phyloP scores from a whole-genome alignment of 2,888 invertebrate species.

The Nymphalis c-album region DNA sequence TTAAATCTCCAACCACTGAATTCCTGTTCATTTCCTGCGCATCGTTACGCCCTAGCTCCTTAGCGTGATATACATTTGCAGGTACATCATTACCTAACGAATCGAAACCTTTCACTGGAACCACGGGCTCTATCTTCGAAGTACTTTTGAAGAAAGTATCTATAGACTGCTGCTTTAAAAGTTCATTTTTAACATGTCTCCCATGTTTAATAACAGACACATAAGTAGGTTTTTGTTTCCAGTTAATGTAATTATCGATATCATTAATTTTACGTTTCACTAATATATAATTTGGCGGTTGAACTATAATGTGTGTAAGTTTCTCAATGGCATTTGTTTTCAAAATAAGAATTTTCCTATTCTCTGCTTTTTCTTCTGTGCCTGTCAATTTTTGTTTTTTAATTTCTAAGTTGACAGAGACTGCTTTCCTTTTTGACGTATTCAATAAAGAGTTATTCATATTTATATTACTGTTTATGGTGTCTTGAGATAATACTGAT shows the following conservation, averaged over 20 bases:
- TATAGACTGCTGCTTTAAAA: slow-evolving; percentile 61
- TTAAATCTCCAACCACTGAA: slow-evolving; percentile 55
- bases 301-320: slow-evolving; percentile 72
- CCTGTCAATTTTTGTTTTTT: slow-evolving; percentile 64
- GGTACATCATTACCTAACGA: slow-evolving; percentile 33
- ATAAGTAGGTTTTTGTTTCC: slow-evolving; percentile 45
- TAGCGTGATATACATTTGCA: slow-evolving; percentile 35
- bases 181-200: slow-evolving; percentile 14
- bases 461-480: slow-evolving; percentile 47
- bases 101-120: slow-evolving; percentile 35
- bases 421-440: slow-evolving; percentile 53
- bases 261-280: slow-evolving; percentile 62
- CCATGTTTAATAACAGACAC: slow-evolving; percentile 52
- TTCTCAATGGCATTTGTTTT: slow-evolving; percentile 73
- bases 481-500: slow-evolving; percentile 46
- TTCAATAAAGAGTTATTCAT: slow-evolving; percentile 30
- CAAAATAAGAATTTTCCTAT: slow-evolving; percentile 75
- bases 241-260: slow-evolving; percentile 53
- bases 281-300: slow-evolving; percentile 76
- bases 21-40: slow-evolving; percentile 66
- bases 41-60: slow-evolving; percentile 49
- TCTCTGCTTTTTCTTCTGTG: slow-evolving; percentile 51
- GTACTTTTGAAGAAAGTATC: slow-evolving; percentile 55
- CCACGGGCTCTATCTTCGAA: slow-evolving; percentile 40
- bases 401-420: slow-evolving; percentile 69